Evolutionary conservation across 2,888 invertebrate genomes (phyloP), one percentile per base, ranked within the genome.

Genomic region (Epistrophella euchroma): DNA sequence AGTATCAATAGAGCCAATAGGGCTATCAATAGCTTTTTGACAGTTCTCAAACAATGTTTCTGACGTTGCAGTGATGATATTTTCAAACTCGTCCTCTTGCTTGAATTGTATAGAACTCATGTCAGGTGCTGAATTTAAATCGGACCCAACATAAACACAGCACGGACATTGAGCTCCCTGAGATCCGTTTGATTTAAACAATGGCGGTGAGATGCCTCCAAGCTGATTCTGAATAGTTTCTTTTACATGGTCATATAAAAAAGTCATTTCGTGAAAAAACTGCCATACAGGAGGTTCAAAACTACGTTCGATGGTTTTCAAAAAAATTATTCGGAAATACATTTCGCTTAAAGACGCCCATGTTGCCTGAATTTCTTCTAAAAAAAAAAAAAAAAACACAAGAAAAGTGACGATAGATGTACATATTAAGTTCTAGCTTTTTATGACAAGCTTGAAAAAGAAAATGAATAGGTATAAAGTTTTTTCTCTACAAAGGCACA

Each of bases 201-300:
- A 64, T 7, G 85, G 85, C 11, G 85, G 85, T 50, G 47, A 32
- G 1, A 86, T 52, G 13, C 85, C 81, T 19, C 85, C 85, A 35
- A 85, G 22, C 9, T 17, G 66, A 4, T 50, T 11, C 55, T 70
- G 13, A 0, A 85, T 58, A 4, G 2, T 17, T 11, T 47, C 17
- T 25, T 58, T 80, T 0, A 22, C 25, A 0, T 9, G 11, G 0
- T 62, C 50, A 11, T 86, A 86, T 40, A 81, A 28, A 50, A 77
- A 86, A 5, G 68, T 15, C 73, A 86, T 68, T 4, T 86, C 64
- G 32, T 86, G 85, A 35, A 86, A 86, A 15, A 58, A 37, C 4
- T 2, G 4, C 85, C 85, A 86, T 1, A 6, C 19, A 0, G 77
- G 56, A 5, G 35, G 10, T 3, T 17, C 47, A 37, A 10, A 60